Evolutionary conservation across 1,140 invertebrate species (phyloP).

Genomic region (Drosophila prosaltans): DNA sequence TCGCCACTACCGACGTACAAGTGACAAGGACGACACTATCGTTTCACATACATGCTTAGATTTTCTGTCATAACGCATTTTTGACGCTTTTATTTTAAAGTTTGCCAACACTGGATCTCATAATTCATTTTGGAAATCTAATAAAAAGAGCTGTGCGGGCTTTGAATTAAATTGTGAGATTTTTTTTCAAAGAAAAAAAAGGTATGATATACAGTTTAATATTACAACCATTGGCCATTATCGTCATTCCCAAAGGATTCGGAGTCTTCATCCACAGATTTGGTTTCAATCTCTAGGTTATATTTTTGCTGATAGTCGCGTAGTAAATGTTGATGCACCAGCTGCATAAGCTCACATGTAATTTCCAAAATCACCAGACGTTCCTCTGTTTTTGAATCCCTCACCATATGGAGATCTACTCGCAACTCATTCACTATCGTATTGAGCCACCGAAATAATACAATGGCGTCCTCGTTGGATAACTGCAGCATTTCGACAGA

Average conservation of each 20-base stretch:
- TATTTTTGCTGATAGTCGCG: constrained; percentile 9
- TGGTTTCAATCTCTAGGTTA: constrained; percentile 11
- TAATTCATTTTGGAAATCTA: not conserved
- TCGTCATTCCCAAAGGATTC: not conserved
- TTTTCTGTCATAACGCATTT: not conserved
- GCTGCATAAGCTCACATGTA: constrained; percentile 45
- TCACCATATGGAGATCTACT: constrained; percentile 29
- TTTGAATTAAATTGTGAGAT: not conserved
- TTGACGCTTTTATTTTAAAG: not conserved
- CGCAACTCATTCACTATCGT: constrained; percentile 49
- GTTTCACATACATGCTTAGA: not conserved
- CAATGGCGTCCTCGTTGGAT: constrained; percentile 36
- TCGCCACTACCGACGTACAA: too few species aligned
- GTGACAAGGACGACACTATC: not conserved
- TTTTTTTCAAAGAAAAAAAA: not conserved
- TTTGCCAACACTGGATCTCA: not conserved
- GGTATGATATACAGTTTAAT: not conserved
- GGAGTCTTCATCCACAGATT: not conserved
- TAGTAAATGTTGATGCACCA: constrained; percentile 21
- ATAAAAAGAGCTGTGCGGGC: too few species aligned
- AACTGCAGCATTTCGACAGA: constrained; percentile 35
- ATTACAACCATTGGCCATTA: not conserved
- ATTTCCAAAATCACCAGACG: constrained; percentile 50
- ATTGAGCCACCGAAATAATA: constrained; percentile 59
- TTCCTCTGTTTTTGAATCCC: constrained; percentile 35